These are phyloP conservation scores for Drosophila saltans DNA, from an alignment of 1,140 invertebrate species.

Conservation along the genomic window DNA sequence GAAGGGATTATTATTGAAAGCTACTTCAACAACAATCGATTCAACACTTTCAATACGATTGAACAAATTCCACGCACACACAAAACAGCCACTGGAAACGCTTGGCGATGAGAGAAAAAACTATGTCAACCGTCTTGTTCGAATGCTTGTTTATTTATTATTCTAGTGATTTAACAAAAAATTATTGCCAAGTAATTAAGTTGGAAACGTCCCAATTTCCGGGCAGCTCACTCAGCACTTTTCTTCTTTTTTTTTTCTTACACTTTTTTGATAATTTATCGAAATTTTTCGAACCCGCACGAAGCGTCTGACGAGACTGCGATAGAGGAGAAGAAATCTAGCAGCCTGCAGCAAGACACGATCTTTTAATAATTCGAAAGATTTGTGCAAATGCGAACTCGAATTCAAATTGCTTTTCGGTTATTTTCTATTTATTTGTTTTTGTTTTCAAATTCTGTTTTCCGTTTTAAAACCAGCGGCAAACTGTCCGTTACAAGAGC, in stretches of 20 bases:
- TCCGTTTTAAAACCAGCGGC: conserved; percentile 23
- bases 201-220: conserved; percentile 59
- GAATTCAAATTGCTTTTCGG: conserved; percentile 22
- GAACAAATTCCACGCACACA: conserved; percentile 16
- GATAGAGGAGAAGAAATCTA: background rate
- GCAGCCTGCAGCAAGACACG: conserved; percentile 13
- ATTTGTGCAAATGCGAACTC: conserved; percentile 16
- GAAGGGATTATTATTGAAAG: conserved; percentile 6
- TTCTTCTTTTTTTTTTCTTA: conserved; percentile 42
- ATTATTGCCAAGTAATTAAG: conserved; percentile 75
- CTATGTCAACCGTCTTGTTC: conserved; percentile 58
- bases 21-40: background rate
- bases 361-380: conserved; percentile 11
- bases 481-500: conserved; percentile 50
- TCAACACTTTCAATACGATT: background rate
- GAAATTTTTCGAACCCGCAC: background rate
- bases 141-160: conserved; percentile 50
- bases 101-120: conserved; percentile 16
- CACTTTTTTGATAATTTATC: conserved; percentile 24
- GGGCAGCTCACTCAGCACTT: conserved; percentile 68
- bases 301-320: conserved; percentile 8
- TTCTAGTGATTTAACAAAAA: conserved; percentile 60
- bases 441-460: conserved; percentile 21
- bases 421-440: background rate
- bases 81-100: conserved; percentile 16